Evolutionary conservation across 2,113 vertebrate genomes (phyloP), one percentile per base, ranked within the genome.

Genomic region (Hippocampus guttulatus): DNA sequence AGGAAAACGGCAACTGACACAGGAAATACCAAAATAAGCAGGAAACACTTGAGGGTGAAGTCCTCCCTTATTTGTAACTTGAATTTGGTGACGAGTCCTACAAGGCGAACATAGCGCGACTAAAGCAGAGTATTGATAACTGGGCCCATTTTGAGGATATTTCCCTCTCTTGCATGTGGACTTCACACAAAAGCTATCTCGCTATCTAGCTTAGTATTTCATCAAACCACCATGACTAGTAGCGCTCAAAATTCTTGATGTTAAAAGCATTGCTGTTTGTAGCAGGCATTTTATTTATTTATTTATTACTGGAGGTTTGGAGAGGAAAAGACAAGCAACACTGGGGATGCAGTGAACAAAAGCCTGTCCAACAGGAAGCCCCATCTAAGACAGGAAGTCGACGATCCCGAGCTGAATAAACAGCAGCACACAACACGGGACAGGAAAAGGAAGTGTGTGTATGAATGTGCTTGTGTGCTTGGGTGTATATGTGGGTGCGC

Each of bases 341-440:
- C 41, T 75, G 41, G 33, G 69, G 27, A 38, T 12, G 68, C 75
- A 45, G 79, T 40, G 27, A 71, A 76, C 70, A 70, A 58, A 43
- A 71, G 47, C 51, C 54, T 18, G 1, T 43, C 74, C 55, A 67
- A 80, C 75, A 85, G 82, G 83, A 87, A 83, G 85, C 61, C 74
- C 78, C 85, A 90, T 88, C 81, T 80, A 78, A 84, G 68, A 88
- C 84, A 89, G 89, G 88, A 91, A 86, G 76, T 79, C 66, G 70
- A 81, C 8, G 69, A 18, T 73, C 54, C 78, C 71, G 70, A 70
- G 69, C 78, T 82, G 77, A 77, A 79, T 74, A 79, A 84, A 89
- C 84, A 86, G 71, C 60, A 41, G 5, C 41, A 21, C 52, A 75
- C 58, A 52, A 21, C 49, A 75, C 25, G 4, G 60, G 73, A 54